Evolutionary conservation across 2,113 vertebrate species (phyloP).

Genomic region (Heloderma charlesbogerti): DNA sequence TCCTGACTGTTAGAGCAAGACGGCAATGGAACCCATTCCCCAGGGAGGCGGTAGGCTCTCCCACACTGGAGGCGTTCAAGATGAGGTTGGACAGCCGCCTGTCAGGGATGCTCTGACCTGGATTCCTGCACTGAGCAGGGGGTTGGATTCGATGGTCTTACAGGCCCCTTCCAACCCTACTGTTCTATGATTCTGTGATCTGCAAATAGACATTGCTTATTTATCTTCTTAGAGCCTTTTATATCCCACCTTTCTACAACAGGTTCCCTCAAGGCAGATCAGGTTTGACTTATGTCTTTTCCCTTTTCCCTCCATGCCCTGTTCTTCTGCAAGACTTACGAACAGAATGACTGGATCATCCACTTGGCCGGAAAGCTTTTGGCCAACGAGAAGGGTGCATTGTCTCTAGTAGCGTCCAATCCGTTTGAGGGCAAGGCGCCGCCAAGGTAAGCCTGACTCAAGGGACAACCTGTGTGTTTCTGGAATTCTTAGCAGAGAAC

Average conservation of each 20-base stretch:
- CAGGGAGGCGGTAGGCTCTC: too few species aligned
- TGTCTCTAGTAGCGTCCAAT: conserved; percentile 87
- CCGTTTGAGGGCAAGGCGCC: conserved; percentile 82
- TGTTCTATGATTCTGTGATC: too few species aligned
- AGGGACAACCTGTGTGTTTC: rapidly evolving
- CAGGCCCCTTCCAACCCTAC: too few species aligned
- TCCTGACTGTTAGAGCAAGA: too few species aligned
- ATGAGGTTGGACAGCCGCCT: too few species aligned
- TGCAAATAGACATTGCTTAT: neutral
- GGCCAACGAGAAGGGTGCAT: conserved; percentile 82
- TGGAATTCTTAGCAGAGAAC: neutral
- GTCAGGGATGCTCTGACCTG: too few species aligned
- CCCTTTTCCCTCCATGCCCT: neutral
- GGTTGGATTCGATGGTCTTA: too few species aligned
- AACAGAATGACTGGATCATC: conserved; percentile 96
- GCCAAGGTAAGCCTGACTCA: conserved; percentile 81
- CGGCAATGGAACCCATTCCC: too few species aligned
- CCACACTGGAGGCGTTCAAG: too few species aligned
- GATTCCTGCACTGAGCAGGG: too few species aligned
- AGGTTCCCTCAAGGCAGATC: neutral
- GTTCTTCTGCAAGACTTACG: conserved; percentile 86
- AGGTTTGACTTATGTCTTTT: neutral
- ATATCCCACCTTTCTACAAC: neutral
- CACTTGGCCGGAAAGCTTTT: conserved; percentile 93
- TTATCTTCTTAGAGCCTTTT: neutral